Conservation (phyloP, 2,113 vertebrate genomes). For the Podarcis cretensis region DNA sequence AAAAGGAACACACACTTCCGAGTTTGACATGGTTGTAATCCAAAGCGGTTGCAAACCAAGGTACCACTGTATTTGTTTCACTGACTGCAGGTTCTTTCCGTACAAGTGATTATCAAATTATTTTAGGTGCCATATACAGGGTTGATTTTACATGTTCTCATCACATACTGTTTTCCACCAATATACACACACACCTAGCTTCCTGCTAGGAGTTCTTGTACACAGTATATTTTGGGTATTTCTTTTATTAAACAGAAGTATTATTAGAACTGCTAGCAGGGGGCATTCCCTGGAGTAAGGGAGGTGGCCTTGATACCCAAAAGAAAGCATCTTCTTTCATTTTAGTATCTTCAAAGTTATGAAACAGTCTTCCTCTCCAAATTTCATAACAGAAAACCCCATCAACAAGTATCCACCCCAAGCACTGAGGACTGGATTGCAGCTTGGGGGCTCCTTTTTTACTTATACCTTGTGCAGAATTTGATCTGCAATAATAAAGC, state of each 20-base stretch:
- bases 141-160: not conserved
- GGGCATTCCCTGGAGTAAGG: not conserved
- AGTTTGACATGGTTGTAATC: no score
- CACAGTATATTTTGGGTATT: fast-evolving
- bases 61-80: not conserved
- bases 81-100: not conserved
- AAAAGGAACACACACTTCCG: no score
- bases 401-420: not conserved
- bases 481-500: not conserved
- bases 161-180: not conserved
- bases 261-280: not conserved
- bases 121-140: not conserved
- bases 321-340: not conserved
- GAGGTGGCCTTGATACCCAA: not conserved
- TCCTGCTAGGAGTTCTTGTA: fast-evolving
- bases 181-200: fast-evolving
- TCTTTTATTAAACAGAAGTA: not conserved
- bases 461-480: not conserved
- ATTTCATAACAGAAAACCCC: not conserved
- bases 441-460: not conserved
- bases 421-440: not conserved
- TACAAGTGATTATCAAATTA: not conserved
- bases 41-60: no score
- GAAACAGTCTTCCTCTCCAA: not conserved
- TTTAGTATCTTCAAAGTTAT: not conserved